A percentile compares a stretch with the other conserved stretches of the same genome.
Evolutionary conservation across 2,113 vertebrate species (phyloP).

Genomic region (Psettodes erumei): DNA sequence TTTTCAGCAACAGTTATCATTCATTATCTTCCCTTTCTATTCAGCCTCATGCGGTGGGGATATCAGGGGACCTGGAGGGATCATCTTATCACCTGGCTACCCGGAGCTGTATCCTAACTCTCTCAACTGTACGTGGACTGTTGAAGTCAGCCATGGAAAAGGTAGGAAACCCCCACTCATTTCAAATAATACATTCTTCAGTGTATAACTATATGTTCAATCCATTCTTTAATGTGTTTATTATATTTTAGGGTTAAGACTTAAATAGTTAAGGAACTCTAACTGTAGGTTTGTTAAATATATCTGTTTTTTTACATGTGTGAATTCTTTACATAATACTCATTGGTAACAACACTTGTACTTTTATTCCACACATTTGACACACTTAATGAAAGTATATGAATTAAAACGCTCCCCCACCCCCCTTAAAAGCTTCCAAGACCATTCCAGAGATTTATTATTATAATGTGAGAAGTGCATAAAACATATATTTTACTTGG

Average conservation of each 20-base stretch:
- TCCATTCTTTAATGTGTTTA: not conserved
- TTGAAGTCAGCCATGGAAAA: slow-evolving; percentile 85
- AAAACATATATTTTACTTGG: slow-evolving; percentile 17
- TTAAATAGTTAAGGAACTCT: not conserved
- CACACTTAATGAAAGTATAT: slow-evolving; percentile 19
- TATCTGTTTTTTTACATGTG: not conserved
- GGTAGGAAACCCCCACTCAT: slow-evolving; percentile 58
- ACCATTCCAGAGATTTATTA: slow-evolving; percentile 44
- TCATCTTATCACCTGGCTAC: slow-evolving; percentile 95
- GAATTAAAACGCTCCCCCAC: slow-evolving; percentile 28
- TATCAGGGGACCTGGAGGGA: slow-evolving; percentile 89
- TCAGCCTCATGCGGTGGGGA: slow-evolving; percentile 96
- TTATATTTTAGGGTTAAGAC: not conserved
- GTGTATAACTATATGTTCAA: not conserved
- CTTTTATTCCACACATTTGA: not conserved
- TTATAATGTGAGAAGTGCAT: slow-evolving; percentile 17
- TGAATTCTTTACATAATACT: not conserved
- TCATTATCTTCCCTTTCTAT: slow-evolving; percentile 64
- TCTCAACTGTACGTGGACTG: slow-evolving; percentile 94
- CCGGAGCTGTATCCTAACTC: slow-evolving; percentile 97
- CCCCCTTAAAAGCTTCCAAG: slow-evolving; percentile 1
- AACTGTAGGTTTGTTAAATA: not conserved
- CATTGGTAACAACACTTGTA: not conserved
- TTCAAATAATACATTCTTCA: not conserved
- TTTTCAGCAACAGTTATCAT: slow-evolving; percentile 46